Base-by-base conservation (phyloP, 2,113 vertebrate genomes). In the Eolophus roseicapilla region DNA sequence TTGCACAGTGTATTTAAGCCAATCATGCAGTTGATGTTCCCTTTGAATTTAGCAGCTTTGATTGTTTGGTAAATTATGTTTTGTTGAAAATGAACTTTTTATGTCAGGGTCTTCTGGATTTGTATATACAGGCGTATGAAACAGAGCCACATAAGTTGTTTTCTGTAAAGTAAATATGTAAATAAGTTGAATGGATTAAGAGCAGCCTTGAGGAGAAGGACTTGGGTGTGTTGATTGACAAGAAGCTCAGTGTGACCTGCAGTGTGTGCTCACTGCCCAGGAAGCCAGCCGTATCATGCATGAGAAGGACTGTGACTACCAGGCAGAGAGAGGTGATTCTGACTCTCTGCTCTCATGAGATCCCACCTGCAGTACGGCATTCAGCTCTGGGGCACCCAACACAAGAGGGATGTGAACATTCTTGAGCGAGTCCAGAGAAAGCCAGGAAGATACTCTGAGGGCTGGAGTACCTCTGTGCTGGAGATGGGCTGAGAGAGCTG, bases 11-110 rank as follows among this genome's bases (percentile, higher is more conserved):
- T 84, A 16, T 88, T 93, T 68, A 88, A 71, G 37, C 41, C 77
- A 68, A 49, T 71, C 62, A 47, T 17, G 31, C 52, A n/a, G 39
- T 33, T 74, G 53, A 16, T 75, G 18, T 50, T 86, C 41, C 68
- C 31, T 80, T 84, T 95, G 65, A 93, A 88, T 85, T 64, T 62
- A 69, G 53, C 47, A 85, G 89, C 63, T 95, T 88, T 62, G 84
- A 33, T 59, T 92, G 57, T 92, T 89, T 94, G 75, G 43, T 88
- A 92, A 91, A 92, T 90, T 67, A 78, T 35, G 10, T 91, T 97
- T 53, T 77, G 29, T 70, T 71, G 46, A 62, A 95, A 91, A 69
- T 86, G 20, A 86, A 80, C 59, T 79, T 90, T 65, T 79, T 52
- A 24, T 49, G 39, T 92, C 39, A 60, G 82, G 17, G 35, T 70